Conservation (phyloP, 2,888 invertebrate species). For the Odontothrips loti region DNA sequence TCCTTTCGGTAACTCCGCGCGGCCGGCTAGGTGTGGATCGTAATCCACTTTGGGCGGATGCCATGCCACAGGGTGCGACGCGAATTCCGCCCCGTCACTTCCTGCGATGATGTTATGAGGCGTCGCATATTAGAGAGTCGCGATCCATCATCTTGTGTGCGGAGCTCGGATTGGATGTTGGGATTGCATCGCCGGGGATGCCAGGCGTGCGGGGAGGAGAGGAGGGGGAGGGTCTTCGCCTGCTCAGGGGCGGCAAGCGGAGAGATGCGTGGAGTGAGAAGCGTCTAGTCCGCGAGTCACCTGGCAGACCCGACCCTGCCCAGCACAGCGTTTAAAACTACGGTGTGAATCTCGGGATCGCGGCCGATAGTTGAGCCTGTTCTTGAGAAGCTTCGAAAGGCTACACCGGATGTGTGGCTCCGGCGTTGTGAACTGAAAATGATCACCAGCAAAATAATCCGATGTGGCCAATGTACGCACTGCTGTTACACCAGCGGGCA, state of each 20-base stretch:
- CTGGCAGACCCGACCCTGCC: no score
- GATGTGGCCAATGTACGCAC: no score
- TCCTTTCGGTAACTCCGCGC: not conserved
- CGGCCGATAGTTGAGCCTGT: no score
- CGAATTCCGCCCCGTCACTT: slow-evolving; percentile 18
- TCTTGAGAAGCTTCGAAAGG: no score
- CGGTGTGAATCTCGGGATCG: no score
- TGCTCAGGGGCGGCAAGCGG: not conserved
- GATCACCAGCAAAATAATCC: no score
- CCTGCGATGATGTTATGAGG: not conserved
- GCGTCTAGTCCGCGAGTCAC: no score
- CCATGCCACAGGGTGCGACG: not conserved
- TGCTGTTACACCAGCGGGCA: no score
- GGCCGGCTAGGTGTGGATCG: not conserved
- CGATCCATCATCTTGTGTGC: not conserved
- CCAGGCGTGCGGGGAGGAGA: not conserved
- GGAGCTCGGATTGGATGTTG: not conserved
- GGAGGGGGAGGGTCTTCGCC: not conserved
- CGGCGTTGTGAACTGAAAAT: no score
- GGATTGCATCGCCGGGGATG: not conserved
- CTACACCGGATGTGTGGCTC: no score
- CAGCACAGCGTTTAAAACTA: no score
- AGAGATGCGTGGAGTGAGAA: not conserved
- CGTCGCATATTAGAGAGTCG: not conserved
- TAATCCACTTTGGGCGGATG: no score